These are phyloP conservation scores for Ectobius pallidus DNA, from an alignment of 2,888 invertebrate species.

Conservation along the genomic window DNA sequence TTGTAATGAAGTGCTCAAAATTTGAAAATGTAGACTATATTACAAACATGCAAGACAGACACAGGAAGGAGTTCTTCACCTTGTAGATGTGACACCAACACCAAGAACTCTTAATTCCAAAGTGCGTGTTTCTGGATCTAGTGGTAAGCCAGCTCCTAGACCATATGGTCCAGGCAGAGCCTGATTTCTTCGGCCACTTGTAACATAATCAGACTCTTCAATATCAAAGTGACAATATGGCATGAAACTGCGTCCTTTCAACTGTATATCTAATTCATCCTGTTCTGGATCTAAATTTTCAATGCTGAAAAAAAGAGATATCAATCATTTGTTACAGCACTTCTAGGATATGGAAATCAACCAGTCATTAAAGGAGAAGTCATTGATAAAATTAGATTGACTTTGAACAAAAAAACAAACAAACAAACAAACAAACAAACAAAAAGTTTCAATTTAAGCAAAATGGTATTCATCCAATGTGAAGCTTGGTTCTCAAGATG, in stretches of 20 bases:
- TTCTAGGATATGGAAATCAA: neutral
- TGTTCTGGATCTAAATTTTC: slow-evolving; percentile 59
- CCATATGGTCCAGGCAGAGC: slow-evolving; percentile 49
- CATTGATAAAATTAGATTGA: neutral
- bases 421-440: too few species aligned
- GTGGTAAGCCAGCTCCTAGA: slow-evolving; percentile 52
- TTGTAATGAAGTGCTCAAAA: too few species aligned
- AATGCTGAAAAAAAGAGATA: slow-evolving; percentile 51
- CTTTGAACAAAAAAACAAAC: too few species aligned
- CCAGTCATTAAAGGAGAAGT: neutral
- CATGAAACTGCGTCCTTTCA: slow-evolving; percentile 66
- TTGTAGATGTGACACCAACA: slow-evolving; percentile 60
- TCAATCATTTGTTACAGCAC: too few species aligned
- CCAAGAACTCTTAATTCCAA: slow-evolving; percentile 72
- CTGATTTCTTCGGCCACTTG: slow-evolving; percentile 56
- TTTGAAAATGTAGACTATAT: too few species aligned
- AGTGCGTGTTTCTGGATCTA: slow-evolving; percentile 61
- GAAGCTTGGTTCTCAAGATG: too few species aligned
- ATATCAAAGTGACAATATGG: slow-evolving; percentile 75
- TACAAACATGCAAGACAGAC: too few species aligned
- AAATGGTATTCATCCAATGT: too few species aligned
- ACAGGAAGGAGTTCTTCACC: too few species aligned
- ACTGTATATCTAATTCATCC: slow-evolving; percentile 49
- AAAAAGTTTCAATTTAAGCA: too few species aligned
- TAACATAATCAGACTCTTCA: slow-evolving; percentile 68